A percentile compares a stretch with the other conserved stretches of the same genome.
Conservation (phyloP, 2,888 invertebrate genomes). For the Carabus problematicus region DNA sequence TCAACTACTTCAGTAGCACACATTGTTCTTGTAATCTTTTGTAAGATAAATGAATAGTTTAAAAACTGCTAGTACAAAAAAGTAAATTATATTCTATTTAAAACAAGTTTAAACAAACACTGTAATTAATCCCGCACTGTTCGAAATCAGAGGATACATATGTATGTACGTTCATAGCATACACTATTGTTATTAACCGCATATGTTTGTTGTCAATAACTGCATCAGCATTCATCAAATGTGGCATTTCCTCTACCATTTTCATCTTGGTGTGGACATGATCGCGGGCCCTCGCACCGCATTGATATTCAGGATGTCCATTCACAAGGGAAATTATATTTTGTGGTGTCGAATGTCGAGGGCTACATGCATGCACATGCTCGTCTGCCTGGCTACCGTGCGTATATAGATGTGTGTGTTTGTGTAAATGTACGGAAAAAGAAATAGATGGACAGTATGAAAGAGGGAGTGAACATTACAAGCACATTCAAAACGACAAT, state of each 20-base stretch:
- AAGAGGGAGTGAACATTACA: too few species aligned
- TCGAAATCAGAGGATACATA: too few species aligned
- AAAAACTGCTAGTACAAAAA: too few species aligned
- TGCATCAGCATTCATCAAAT: slow-evolving; percentile 13
- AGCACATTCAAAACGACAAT: too few species aligned
- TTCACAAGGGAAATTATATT: slow-evolving; percentile 38
- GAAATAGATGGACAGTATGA: slow-evolving; percentile 2
- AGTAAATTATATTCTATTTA: too few species aligned
- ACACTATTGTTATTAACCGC: too few species aligned
- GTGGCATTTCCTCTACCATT: neutral
- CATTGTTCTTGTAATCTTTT: too few species aligned
- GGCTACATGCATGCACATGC: slow-evolving; percentile 28
- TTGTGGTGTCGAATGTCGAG: slow-evolving; percentile 34
- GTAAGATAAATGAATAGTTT: too few species aligned
- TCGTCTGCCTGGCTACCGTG: neutral
- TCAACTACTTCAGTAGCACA: too few species aligned
- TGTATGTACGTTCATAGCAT: too few species aligned
- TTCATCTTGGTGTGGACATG: neutral
- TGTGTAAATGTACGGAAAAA: slow-evolving; percentile 10
- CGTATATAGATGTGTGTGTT: neutral
- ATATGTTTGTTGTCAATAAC: neutral
- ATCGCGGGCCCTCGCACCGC: neutral
- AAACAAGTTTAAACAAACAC: too few species aligned
- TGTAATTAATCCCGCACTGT: too few species aligned
- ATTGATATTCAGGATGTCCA: slow-evolving; percentile 36